Evolutionary conservation across 2,888 invertebrate genomes (phyloP), one percentile per base, ranked within the genome.

Genomic region (Apodemia mormo): DNA sequence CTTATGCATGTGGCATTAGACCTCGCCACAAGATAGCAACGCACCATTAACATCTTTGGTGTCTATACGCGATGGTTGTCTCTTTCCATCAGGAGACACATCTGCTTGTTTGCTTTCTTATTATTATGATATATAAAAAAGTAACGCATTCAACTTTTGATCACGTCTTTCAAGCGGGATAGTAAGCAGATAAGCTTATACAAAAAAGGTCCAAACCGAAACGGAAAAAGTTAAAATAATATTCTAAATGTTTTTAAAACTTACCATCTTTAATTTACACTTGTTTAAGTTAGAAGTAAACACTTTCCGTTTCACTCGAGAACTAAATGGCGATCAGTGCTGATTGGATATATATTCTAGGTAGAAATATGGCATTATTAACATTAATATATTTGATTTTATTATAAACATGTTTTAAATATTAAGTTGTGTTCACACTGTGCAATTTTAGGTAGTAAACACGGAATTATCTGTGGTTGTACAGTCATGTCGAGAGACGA

Each of bases 361-460:
- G 71, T 76, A 81, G 80, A 79, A 80, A 78, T 77, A 75, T 75
- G 79, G 77, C 78, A 77, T 77, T 74, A 76, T 78, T 79, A 79
- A 75, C 75, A 73, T 73, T 72, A 76, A 75, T 72, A 70, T 75
- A 74, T 70, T 77, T 75, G 75, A 76, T 75, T 82, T 78, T 76
- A 82, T 78, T 77, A 81, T 82, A 85, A 85, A 85, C 85, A 79
- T 84, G 82, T 80, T 79, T 58, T 67, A 33, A 61, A 29, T 30
- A 7, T 85, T 80, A 85, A 73, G 85, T 29, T 40, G 71, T 54
- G 77, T 81, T 67, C 80, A 86, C 77, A 81, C n/a, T 69, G n/a
- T 3, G 33, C 52, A 2, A n/a, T 14, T 49, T 49, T 40, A 8
- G 22, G 22, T 22, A 22, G 22, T 22, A 22, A 22, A 22, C 22